phyloP scores from a whole-genome alignment of 2,888 invertebrate genomes.

The Atethmia centrago region DNA sequence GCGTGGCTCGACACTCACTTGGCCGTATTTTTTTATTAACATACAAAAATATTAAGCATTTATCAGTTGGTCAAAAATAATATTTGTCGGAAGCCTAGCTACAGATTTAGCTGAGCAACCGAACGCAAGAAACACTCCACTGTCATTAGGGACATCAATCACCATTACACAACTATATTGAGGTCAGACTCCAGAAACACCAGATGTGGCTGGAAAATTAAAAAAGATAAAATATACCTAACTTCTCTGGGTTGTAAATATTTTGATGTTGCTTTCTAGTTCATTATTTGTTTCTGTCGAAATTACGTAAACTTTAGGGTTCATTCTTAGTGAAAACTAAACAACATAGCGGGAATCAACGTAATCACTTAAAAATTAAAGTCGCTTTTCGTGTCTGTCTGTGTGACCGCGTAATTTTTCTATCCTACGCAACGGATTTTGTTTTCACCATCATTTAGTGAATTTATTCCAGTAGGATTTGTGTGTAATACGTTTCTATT shows the following conservation, averaged over 20 bases:
- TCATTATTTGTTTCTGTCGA: conserved; percentile 10
- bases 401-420: no score
- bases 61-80: conserved; percentile 33
- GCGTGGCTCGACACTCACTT: no score
- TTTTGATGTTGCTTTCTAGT: conserved; percentile 21
- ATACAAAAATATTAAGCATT: conserved; percentile 6
- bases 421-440: no score
- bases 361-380: no score
- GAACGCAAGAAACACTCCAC: conserved; percentile 22
- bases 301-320: background rate
- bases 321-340: no score
- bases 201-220: conserved; percentile 37
- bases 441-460: no score
- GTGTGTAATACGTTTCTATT: no score
- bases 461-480: no score
- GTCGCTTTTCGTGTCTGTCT: no score
- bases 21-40: no score
- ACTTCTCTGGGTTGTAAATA: conserved; percentile 9
- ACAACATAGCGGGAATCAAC: background rate
- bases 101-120: conserved; percentile 21
- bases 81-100: background rate
- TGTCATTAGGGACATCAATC: conserved; percentile 50
- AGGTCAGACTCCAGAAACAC: conserved; percentile 24
- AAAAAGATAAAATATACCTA: background rate
- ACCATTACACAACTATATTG: conserved; percentile 44